phyloP scores from a whole-genome alignment of 2,888 invertebrate genomes.

The Shargacucullia verbasci region DNA sequence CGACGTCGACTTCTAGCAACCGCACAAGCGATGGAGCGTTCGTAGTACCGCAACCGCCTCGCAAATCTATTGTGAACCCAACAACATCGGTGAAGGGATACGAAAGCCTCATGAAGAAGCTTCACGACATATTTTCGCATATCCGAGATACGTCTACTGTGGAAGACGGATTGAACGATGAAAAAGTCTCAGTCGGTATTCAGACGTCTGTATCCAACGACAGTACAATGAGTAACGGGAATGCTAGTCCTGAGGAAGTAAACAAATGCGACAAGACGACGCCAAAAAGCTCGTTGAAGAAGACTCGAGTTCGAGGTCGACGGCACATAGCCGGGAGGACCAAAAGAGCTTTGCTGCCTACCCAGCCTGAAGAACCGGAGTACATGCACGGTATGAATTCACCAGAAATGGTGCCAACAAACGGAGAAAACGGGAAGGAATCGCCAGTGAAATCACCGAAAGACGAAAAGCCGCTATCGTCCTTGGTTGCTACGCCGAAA shows the following conservation, averaged over 20 bases:
- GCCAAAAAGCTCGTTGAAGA: conserved; percentile 87
- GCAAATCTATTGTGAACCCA: conserved; percentile 80
- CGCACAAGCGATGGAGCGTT: conserved; percentile 85
- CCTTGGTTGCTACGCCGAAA: conserved; percentile 80
- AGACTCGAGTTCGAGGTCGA: conserved; percentile 80
- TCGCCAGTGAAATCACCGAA: conserved; percentile 77
- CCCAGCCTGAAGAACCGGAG: conserved; percentile 82
- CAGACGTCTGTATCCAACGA: conserved; percentile 77
- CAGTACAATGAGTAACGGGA: conserved; percentile 76
- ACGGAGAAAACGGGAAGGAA: conserved; percentile 73
- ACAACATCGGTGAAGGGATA: conserved; percentile 82
- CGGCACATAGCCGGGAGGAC: conserved; percentile 81
- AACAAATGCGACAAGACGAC: conserved; percentile 81
- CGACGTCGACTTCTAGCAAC: conserved; percentile 79
- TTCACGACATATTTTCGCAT: conserved; percentile 83
- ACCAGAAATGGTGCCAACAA: conserved; percentile 84
- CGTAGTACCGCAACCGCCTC: conserved; percentile 84
- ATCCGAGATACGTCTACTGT: conserved; percentile 72
- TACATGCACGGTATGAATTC: conserved; percentile 84
- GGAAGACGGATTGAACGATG: conserved; percentile 73
- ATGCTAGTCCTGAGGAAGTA: conserved; percentile 82
- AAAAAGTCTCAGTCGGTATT: conserved; percentile 81
- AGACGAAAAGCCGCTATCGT: conserved; percentile 77
- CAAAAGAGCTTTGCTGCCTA: conserved; percentile 81
- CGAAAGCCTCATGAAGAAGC: conserved; percentile 79